Evolutionary conservation across 2,888 invertebrate species (phyloP), one percentile per base, ranked within the genome.

Genomic region (Teleiodes luculella): DNA sequence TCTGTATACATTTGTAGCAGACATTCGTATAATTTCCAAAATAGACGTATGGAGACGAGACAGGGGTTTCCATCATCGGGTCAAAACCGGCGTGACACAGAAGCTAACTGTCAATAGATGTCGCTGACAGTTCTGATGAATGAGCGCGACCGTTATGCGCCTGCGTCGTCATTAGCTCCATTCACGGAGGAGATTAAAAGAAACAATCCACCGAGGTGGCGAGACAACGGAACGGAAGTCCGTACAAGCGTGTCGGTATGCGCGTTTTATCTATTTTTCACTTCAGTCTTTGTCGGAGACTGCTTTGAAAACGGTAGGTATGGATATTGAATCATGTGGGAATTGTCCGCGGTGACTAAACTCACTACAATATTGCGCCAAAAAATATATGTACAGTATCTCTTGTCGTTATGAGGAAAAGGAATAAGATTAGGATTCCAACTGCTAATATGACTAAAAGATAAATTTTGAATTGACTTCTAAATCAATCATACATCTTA

Each of bases 61-160:
- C 53, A 54, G 53, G 49, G 54, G 52, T 58, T 46, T 60, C 57
- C 43, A 49, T 55, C 58, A 55, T 48, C 52, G 54, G 54, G 43
- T 51, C 57, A 58, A 56, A 61, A 64, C 65, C 66, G 74, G 83
- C 79, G 74, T 80, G 78, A 72, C 78, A 81, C 80, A 79, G 80
- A 74, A 80, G 81, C 77, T 71, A 68, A 69, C 83, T 83, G 87
- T 85, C 86, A 87, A 87, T 86, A 85, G 84, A 86, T 86, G 87
- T 83, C 86, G 83, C 76, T 82, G 85, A 83, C 83, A 80, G 81
- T 72, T 74, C 75, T 86, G 86, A 86, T 86, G 85, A 86, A 86
- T 86, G 86, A 85, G 80, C 74, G 68, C 76, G 66, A 79, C 83
- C 82, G 86, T 83, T 85, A 81, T 72, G 71, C 78, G 83, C 78